Conservation (phyloP, 2,888 invertebrate species). For the Alloscopus bannaensis region DNA sequence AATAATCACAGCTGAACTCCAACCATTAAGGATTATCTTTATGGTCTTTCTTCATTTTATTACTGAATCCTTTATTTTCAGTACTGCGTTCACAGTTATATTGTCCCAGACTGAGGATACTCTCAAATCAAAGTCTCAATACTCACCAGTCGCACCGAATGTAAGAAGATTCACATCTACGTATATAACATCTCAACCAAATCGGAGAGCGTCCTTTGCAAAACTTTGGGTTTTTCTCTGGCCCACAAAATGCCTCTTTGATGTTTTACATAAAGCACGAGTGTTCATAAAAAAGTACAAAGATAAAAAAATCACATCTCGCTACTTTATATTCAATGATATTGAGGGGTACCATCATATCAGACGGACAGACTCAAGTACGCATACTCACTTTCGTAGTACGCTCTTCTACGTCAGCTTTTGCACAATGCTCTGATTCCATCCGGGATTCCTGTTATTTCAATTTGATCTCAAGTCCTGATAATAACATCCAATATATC, state of each 20-base stretch:
- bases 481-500: slow-evolving; percentile 27
- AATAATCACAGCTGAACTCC: neutral
- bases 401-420: neutral
- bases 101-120: neutral
- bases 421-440: slow-evolving; percentile 1
- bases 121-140: neutral
- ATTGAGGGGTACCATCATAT: neutral
- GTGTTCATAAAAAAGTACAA: slow-evolving; percentile 25
- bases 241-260: slow-evolving; percentile 45
- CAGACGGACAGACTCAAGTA: slow-evolving; percentile 1
- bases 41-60: neutral
- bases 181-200: neutral
- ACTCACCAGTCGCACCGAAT: neutral
- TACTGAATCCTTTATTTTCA: neutral
- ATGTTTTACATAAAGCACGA: slow-evolving; percentile 33
- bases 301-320: slow-evolving; percentile 10
- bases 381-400: too few species aligned
- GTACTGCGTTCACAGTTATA: neutral
- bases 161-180: neutral
- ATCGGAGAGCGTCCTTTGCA: neutral
- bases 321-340: neutral
- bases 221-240: slow-evolving; percentile 24
- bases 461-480: slow-evolving; percentile 40
- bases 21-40: slow-evolving; percentile 8
- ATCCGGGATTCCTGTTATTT: slow-evolving; percentile 25